Conservation (phyloP, 2,113 vertebrate genomes). For the Colistium nudipinnis region DNA sequence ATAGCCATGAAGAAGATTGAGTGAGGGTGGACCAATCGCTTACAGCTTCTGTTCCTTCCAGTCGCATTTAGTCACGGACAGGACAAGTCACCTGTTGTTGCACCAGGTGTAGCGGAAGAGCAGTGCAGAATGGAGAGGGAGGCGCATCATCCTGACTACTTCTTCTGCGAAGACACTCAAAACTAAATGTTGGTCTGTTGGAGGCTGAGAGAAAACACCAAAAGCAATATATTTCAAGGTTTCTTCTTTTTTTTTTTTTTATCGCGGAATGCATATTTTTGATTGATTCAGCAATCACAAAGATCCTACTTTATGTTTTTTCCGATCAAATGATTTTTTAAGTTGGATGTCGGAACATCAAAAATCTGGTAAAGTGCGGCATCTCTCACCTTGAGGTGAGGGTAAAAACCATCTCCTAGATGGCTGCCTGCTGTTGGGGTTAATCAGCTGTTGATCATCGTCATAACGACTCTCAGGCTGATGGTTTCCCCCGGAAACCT, state of each 20-base stretch:
- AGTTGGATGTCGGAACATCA: neutral
- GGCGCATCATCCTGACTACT: constrained; percentile 85
- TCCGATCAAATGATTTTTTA: too few relatives aligned
- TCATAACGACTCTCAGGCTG: constrained; percentile 85
- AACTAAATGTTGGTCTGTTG: constrained; percentile 90
- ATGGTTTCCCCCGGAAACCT: constrained; percentile 82
- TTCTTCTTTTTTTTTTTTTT: neutral
- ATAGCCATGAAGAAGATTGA: neutral
- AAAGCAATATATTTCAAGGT: neutral
- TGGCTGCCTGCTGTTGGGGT: constrained; percentile 84
- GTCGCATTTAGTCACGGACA: neutral
- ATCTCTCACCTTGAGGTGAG: constrained; percentile 88
- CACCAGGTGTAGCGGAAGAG: constrained; percentile 91
- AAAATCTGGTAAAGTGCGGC: neutral
- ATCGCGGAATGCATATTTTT: neutral
- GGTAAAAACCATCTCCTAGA: constrained; percentile 90
- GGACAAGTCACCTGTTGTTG: constrained; percentile 90
- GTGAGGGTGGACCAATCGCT: neutral
- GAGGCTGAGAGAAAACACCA: constrained; percentile 79
- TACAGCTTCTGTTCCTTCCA: neutral
- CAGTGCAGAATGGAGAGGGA: constrained; percentile 84
- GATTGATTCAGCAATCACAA: neutral
- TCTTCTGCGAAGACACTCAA: constrained; percentile 93
- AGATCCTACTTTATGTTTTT: too few relatives aligned
- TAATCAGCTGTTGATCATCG: constrained; percentile 85